Conservation (phyloP, 2,797 vertebrate genomes). For the Chloroceryle amazona region DNA sequence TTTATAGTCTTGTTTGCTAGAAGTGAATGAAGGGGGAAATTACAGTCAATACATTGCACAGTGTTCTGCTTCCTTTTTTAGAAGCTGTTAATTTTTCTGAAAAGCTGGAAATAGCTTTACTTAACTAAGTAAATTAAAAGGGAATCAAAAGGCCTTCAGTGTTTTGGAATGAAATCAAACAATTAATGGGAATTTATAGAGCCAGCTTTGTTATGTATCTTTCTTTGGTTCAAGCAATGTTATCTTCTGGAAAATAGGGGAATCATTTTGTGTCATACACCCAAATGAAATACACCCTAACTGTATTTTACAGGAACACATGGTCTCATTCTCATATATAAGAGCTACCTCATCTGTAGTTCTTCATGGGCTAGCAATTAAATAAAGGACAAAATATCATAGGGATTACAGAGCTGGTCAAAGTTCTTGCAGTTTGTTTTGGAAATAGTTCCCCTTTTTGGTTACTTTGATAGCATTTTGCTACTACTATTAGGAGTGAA, state of each 20-base stretch:
- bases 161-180: not conserved
- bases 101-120: not conserved
- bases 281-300: not conserved
- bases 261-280: not conserved
- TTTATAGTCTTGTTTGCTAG: conserved; percentile 20
- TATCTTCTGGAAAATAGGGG: not conserved
- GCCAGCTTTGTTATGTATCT: not conserved
- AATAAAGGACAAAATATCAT: not conserved
- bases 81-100: not conserved
- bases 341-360: not conserved
- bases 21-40: not conserved
- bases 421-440: not conserved
- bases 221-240: not conserved
- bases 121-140: not conserved
- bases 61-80: not conserved
- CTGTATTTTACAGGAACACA: not conserved
- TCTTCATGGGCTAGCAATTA: not conserved
- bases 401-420: not conserved
- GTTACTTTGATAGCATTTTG: not conserved
- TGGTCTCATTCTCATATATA: not conserved
- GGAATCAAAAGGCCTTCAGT: not conserved
- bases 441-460: not conserved
- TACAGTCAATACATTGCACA: not conserved
- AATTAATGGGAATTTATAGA: not conserved
- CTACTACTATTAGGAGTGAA: not conserved